Base-by-base conservation (phyloP, 2,113 vertebrate genomes). In the Sylvia atricapilla region DNA sequence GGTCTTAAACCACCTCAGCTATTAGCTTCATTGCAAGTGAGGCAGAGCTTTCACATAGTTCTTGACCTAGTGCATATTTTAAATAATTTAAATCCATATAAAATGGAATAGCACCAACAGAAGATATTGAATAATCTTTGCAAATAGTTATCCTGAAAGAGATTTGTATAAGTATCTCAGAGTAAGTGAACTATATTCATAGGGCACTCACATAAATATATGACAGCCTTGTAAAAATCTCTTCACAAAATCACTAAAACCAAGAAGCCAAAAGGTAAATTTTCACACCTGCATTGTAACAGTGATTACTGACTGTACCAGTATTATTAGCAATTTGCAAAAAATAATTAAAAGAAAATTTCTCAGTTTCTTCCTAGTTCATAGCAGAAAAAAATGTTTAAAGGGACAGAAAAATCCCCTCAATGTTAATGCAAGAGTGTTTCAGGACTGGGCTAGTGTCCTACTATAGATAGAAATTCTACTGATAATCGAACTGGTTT, bases 51-150 rank as follows among this genome's bases (percentile, higher is more conserved):
- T 88, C 76, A 85, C 21, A 55, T 14, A 84, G 67, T 63, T 90
- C 76, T 87, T 92, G 93, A 91, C 76, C 90, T 72, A 46, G 50
- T 80, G 75, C 31, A 60, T 87, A 87, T 81, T 95, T 94, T 68
- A 89, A 91, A 84, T 79, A 64, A 93, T 93, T 96, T 86, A 81
- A 94, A 75, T 84, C 33, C 30, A 33, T 58, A 89, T 72, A 46
- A 88, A 94, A 70, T 81, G 49, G 35, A 93, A 80, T 30, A 83
- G 18, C 41, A 88, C 37, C 60, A 64, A 64, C 7, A 74, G 76
- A 77, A 86, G 52, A 28, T 79, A 66, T 25, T 78, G 58, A 95
- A 68, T 63, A 84, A 68, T 92, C 84, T 90, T 89, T 75, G 60
- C 56, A 84, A 86, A 67, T 15, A 86, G 10, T 53, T 31, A n/a